Evolutionary conservation across 2,113 vertebrate genomes (phyloP).

Genomic region (Brachyhypopomus occidentalis): DNA sequence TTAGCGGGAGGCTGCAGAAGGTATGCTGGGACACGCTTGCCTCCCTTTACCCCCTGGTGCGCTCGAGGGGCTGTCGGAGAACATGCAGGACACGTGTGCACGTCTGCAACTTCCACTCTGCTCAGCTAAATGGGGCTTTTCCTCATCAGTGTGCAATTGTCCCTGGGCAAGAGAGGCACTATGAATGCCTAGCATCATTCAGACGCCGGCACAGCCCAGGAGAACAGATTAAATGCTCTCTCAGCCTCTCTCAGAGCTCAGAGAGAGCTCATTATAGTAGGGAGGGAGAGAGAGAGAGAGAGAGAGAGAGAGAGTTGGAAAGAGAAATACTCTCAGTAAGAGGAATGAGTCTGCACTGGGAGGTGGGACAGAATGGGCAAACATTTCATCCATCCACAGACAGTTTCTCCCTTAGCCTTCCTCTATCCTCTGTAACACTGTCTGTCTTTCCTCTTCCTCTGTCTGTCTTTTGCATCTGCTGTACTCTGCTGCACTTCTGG

Average conservation of each 20-base stretch:
- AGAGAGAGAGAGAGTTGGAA: neutral
- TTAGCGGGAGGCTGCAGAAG: conserved; percentile 7
- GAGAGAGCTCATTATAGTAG: conserved; percentile 39
- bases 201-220: conserved; percentile 29
- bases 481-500: neutral
- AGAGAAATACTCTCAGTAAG: neutral
- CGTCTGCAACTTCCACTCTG: conserved; percentile 30
- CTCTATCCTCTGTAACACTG: too few species aligned
- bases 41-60: conserved; percentile 10
- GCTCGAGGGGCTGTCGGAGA: neutral
- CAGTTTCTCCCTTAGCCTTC: neutral
- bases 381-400: conserved; percentile 1
- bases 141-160: conserved; percentile 28
- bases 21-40: neutral
- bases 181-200: conserved; percentile 38
- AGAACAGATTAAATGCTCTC: conserved; percentile 48
- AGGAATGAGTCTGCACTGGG: neutral
- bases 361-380: neutral
- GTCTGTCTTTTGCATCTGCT: neutral
- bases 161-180: neutral
- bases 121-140: conserved; percentile 37
- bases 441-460: neutral
- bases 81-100: conserved; percentile 15
- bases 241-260: conserved; percentile 28
- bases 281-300: neutral